These are phyloP conservation scores for Paramuricea clavata DNA, from an alignment of 92 coral and sea anemone genomes.

Conservation along the genomic window DNA sequence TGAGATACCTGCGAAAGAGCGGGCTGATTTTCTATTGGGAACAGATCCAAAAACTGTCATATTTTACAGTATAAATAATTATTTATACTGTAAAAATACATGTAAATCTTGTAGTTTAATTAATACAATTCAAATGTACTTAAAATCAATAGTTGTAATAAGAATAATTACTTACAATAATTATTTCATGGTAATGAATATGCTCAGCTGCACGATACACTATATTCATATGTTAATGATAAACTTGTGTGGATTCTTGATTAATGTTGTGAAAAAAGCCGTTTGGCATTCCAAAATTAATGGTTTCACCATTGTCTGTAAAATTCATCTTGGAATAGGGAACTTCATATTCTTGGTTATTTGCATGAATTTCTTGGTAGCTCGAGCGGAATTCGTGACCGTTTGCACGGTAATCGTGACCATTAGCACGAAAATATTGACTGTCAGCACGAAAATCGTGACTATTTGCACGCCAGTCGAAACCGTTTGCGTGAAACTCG, in stretches of 20 bases:
- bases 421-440: conserved; percentile 6
- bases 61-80: no score
- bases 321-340: not conserved
- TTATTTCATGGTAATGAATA: no score
- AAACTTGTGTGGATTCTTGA: conserved; percentile 9
- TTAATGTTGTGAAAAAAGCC: not conserved
- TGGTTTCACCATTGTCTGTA: not conserved
- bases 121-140: no score
- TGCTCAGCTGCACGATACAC: no score
- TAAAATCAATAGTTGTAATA: no score
- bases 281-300: conserved; percentile 3
- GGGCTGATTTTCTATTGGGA: no score
- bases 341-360: not conserved
- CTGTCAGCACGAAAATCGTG: conserved; percentile 16
- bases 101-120: no score
- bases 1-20: no score
- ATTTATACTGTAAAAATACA: no score
- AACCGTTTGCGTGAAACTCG: not conserved
- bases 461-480: conserved; percentile 4
- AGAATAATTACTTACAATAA: no score
- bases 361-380: not conserved
- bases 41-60: no score
- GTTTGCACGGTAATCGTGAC: not conserved
- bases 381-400: not conserved
- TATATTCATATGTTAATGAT: not conserved